A percentile compares a stretch with the other conserved stretches of the same genome.
These are phyloP conservation scores for Chloroclysta siterata DNA, from an alignment of 2,888 invertebrate genomes.

Conservation along the genomic window DNA sequence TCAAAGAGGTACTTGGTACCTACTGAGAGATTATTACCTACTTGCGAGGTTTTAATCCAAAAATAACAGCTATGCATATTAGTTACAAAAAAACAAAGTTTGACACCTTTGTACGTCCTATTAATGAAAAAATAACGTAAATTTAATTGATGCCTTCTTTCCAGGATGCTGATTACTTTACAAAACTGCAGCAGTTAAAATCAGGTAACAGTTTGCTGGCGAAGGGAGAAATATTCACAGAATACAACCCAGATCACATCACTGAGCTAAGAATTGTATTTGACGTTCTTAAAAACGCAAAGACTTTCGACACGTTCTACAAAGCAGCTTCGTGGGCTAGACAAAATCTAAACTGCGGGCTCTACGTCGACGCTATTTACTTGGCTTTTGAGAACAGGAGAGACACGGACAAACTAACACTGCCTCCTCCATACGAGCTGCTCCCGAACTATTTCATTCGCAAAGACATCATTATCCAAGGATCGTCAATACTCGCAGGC, in stretches of 20 bases:
- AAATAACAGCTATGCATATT: too few species aligned
- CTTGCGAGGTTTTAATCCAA: too few species aligned
- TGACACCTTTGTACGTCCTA: too few species aligned
- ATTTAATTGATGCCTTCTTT: too few species aligned
- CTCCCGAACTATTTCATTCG: conserved; percentile 88
- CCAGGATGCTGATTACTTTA: conserved; percentile 63
- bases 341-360: conserved; percentile 86
- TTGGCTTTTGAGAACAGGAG: conserved; percentile 84
- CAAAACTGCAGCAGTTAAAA: conserved; percentile 58
- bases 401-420: conserved; percentile 83
- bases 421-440: conserved; percentile 88
- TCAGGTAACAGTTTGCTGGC: conserved; percentile 58
- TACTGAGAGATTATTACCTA: too few species aligned
- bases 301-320: conserved; percentile 84
- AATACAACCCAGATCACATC: conserved; percentile 63
- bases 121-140: too few species aligned
- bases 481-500: conserved; percentile 61
- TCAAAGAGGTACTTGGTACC: too few species aligned
- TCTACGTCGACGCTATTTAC: conserved; percentile 86
- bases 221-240: conserved; percentile 73
- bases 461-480: conserved; percentile 84
- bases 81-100: too few species aligned
- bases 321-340: conserved; percentile 85
- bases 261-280: conserved; percentile 66
- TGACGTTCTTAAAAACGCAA: conserved; percentile 83